A percentile compares a stretch with the other conserved stretches of the same genome.
phyloP scores from a whole-genome alignment of 1,140 invertebrate species.

The Lethocerus indicus region DNA sequence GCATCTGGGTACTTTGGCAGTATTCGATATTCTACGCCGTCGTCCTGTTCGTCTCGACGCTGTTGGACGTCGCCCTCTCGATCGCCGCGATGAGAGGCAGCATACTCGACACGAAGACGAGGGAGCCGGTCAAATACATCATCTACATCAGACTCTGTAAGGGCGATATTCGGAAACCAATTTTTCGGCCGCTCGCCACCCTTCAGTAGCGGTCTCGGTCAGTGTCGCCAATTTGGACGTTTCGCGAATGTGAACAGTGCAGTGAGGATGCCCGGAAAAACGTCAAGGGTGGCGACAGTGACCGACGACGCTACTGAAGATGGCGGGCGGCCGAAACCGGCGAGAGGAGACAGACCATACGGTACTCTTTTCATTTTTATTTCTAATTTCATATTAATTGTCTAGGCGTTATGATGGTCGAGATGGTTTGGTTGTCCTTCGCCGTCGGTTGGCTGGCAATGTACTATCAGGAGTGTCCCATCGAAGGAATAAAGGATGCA shows the following conservation, averaged over 20 bases:
- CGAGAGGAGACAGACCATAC: too few species aligned
- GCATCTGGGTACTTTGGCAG: conserved; percentile 41
- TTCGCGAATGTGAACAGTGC: too few species aligned
- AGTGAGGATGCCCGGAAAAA: too few species aligned
- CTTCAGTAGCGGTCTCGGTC: too few species aligned
- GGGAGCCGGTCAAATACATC: conserved; percentile 63
- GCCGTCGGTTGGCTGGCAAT: conserved; percentile 55
- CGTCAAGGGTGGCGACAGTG: too few species aligned
- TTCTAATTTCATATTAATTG: conserved; percentile 13
- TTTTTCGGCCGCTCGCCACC: too few species aligned
- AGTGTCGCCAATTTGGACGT: too few species aligned
- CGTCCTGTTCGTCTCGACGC: conserved; percentile 44
- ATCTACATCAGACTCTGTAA: conserved; percentile 67
- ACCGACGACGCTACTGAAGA: too few species aligned
- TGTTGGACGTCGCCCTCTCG: conserved; percentile 55
- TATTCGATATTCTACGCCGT: conserved; percentile 54
- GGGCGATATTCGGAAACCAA: too few species aligned
- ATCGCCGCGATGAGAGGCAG: conserved; percentile 62
- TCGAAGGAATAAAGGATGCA: conserved; percentile 50
- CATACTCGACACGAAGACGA: conserved; percentile 55
- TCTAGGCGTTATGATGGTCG: conserved; percentile 54
- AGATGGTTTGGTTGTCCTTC: conserved; percentile 56
- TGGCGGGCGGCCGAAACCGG: too few species aligned
- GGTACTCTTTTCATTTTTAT: conserved; percentile 1
- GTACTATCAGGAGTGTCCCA: conserved; percentile 50